These are phyloP conservation scores for Megalonaias nervosa DNA, from an alignment of 1,140 invertebrate species.

Conservation along the genomic window DNA sequence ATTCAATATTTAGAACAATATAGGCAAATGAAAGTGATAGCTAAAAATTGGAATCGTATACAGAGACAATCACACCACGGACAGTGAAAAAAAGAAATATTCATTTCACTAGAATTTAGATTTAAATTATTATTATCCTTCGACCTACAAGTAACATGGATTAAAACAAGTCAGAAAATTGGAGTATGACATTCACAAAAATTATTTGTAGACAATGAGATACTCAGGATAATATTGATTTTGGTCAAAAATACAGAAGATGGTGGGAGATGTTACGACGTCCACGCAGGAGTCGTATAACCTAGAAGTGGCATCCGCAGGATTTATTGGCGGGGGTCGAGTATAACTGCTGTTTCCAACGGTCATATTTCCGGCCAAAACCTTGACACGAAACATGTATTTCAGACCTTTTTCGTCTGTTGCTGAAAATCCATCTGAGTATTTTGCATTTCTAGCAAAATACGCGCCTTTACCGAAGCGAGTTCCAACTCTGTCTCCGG, in stretches of 20 bases:
- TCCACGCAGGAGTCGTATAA: slow-evolving; percentile 60
- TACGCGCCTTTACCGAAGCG: slow-evolving; percentile 51
- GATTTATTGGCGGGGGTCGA: slow-evolving; percentile 35
- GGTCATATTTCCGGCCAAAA: slow-evolving; percentile 53
- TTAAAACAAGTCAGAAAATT: no score
- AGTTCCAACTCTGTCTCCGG: slow-evolving; percentile 29
- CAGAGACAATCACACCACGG: no score
- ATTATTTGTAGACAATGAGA: slow-evolving; percentile 48
- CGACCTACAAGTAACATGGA: no score
- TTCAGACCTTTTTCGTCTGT: slow-evolving; percentile 32
- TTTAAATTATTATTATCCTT: no score
- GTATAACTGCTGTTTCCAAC: slow-evolving; percentile 36
- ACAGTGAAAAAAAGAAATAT: no score
- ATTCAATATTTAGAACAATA: no score
- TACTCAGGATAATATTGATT: slow-evolving; percentile 63
- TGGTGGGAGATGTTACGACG: slow-evolving; percentile 42
- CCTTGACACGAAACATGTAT: slow-evolving; percentile 47
- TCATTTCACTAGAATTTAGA: no score
- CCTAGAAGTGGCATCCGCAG: not conserved
- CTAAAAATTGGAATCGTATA: no score
- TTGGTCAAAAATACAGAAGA: slow-evolving; percentile 56
- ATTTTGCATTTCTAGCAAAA: slow-evolving; percentile 52
- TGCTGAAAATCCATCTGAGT: slow-evolving; percentile 45
- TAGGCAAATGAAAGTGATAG: no score
- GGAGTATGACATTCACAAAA: no score